Base-by-base conservation (phyloP, 2,888 invertebrate genomes). In the Perizoma affinitatum region DNA sequence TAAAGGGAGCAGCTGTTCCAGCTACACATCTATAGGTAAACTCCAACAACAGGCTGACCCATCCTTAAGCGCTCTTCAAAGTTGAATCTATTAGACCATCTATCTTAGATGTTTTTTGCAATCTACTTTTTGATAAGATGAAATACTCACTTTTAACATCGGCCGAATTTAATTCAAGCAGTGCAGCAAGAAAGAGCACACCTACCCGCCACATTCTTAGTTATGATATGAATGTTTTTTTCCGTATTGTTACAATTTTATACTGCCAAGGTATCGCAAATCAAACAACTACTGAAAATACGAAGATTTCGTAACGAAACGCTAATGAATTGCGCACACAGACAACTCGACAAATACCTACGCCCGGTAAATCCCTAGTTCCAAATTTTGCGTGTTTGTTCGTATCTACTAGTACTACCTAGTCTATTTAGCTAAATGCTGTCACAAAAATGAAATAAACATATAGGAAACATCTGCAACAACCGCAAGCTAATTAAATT, bases 161-260 rank as follows among this genome's bases (percentile, higher is more conserved):
- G 50, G 73, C 76, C 4, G 63, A 69, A 1, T 70, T 68, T 8
- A 72, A 64, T 51, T 82, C 75, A 8, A 70, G 42, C 8, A 79
- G 67, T 54, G 71, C 59, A 45, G 74, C 54, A 7, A 82, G 42
- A 40, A 83, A 61, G 10, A 83, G 58, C 38, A 79, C 78, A 47
- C 77, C 80, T 69, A 75, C 52, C 63, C 82, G 71, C 82, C 81
- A 84, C 90, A 90, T 90, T 68, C 70, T 80, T 61, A 47, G 5
- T 6, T 70, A 35, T 70, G 64, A 69, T 79, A 72, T 82, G 77
- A 78, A 54, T 56, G 55, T 61, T 55, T 63, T 61, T 54, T 62
- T 55, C n/a, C 35, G 47, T 57, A 35, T 65, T 69, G 68, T 70
- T 74, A 80, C 82, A 83, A 22, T 77, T 83, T 84, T 89, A 89